phyloP scores from a whole-genome alignment of 2,113 vertebrate genomes.

The Clarias magur region DNA sequence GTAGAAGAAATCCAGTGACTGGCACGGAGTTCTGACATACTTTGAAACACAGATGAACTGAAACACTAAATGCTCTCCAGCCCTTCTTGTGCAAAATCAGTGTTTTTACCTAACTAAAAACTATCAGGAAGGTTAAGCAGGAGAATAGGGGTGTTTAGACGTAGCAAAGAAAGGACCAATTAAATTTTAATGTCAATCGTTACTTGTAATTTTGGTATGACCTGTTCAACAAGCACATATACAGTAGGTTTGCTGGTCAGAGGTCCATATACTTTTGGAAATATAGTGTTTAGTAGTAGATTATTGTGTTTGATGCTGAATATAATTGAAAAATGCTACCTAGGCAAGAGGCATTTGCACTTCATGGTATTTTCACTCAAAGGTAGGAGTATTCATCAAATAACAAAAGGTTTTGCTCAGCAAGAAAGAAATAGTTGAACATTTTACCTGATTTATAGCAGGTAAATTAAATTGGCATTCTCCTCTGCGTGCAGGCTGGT shows the following conservation, averaged over 20 bases:
- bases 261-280: neutral
- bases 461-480: neutral
- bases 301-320: neutral
- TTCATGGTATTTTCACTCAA: neutral
- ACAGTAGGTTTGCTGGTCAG: neutral
- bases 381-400: neutral
- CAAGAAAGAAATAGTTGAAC: neutral
- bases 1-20: neutral
- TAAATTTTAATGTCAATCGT: neutral
- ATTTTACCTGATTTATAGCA: neutral
- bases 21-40: neutral
- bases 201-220: neutral
- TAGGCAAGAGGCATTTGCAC: neutral
- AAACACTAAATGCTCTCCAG: neutral
- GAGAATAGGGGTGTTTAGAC: neutral
- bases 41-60: neutral
- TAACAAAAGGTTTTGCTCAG: neutral
- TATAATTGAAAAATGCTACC: neutral
- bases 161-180: neutral
- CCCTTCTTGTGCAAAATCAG: neutral
- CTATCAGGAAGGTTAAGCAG: neutral
- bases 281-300: neutral
- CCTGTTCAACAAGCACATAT: neutral
- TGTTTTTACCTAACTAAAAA: neutral
- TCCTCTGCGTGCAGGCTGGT: conserved; percentile 78